Evolutionary conservation across 2,888 invertebrate genomes (phyloP).

Genomic region (Pheosia gnoma): DNA sequence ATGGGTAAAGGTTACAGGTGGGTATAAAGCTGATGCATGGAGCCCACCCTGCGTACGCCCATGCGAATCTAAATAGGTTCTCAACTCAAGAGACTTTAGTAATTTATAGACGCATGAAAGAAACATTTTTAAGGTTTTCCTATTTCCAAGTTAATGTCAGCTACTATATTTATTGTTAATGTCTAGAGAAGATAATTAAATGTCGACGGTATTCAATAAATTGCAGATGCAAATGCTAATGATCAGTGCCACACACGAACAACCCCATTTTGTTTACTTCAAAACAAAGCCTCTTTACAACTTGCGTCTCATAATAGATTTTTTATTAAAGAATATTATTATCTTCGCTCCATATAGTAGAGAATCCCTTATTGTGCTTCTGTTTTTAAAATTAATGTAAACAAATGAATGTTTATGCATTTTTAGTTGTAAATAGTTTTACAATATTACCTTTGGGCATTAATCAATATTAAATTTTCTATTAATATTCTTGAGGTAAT

Average conservation of each 20-base stretch:
- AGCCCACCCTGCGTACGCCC: too few relatives aligned
- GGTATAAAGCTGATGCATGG: too few relatives aligned
- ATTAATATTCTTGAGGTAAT: conserved; percentile 36
- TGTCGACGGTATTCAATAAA: neutral
- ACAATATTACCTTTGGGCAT: conserved; percentile 53
- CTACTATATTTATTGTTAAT: neutral
- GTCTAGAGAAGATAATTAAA: neutral
- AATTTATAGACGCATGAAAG: too few relatives aligned
- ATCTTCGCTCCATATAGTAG: conserved; percentile 7
- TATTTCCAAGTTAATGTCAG: too few relatives aligned
- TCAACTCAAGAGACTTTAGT: too few relatives aligned
- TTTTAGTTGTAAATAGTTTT: conserved; percentile 29
- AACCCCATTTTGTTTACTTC: conserved; percentile 24
- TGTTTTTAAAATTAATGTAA: conserved; percentile 9
- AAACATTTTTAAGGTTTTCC: too few relatives aligned
- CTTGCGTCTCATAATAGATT: conserved; percentile 36
- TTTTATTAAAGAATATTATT: conserved; percentile 25
- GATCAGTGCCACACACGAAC: conserved; percentile 9
- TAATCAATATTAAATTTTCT: conserved; percentile 49
- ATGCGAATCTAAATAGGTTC: too few relatives aligned
- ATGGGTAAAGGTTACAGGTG: too few relatives aligned
- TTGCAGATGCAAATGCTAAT: conserved; percentile 5
- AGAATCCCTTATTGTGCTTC: conserved; percentile 7
- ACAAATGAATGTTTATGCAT: conserved; percentile 25
- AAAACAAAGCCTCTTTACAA: conserved; percentile 39